Percentiles rank a stretch among this genome's conserved stretches.
phyloP scores from a whole-genome alignment of 2,797 vertebrate species.

The Malurus splendens region DNA sequence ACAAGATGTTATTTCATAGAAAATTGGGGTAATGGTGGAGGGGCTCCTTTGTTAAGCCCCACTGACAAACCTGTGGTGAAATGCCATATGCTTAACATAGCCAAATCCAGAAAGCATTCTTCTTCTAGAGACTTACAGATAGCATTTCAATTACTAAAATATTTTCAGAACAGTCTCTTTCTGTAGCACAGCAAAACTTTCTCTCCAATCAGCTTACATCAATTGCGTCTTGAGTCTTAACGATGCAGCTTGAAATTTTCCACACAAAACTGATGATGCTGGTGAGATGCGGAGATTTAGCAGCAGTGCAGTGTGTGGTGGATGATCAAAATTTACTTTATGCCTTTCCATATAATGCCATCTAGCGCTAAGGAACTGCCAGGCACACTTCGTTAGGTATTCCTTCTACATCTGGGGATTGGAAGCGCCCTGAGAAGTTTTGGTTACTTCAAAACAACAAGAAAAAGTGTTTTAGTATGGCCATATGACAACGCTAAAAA shows the following conservation, averaged over 20 bases:
- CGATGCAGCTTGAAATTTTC: neutral
- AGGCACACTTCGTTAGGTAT: fast-evolving
- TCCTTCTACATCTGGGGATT: neutral
- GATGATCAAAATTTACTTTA: fast-evolving
- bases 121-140: neutral
- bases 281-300: neutral
- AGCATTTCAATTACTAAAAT: neutral
- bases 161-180: neutral
- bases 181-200: neutral
- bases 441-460: neutral
- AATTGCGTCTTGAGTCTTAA: constrained; percentile 14
- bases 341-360: constrained; percentile 57
- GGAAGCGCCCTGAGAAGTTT: neutral
- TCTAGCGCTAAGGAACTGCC: constrained; percentile 31
- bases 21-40: neutral
- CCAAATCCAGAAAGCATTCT: neutral
- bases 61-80: neutral
- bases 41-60: neutral
- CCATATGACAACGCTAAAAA: neutral
- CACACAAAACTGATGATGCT: neutral
- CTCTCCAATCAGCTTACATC: neutral
- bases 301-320: neutral
- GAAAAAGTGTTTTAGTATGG: neutral
- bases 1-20: neutral
- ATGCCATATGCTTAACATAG: neutral